Conservation (phyloP, 2,113 vertebrate genomes). For the Odontesthes bonariensis region DNA sequence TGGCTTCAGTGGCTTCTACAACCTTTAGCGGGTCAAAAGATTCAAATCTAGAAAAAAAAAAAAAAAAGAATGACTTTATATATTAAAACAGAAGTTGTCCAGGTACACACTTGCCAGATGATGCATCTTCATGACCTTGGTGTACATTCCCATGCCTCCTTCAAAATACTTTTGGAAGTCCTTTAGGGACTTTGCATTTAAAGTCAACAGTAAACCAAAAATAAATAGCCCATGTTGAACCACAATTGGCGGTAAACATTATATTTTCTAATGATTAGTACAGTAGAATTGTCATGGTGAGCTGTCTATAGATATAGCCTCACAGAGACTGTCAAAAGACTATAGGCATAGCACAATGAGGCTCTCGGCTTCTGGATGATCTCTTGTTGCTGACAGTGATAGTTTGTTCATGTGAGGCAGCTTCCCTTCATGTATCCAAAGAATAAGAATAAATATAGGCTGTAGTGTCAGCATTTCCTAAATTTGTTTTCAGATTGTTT, state of each 20-base stretch:
- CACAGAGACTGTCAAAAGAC: neutral
- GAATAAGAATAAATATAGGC: neutral
- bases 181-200: no score
- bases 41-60: no score
- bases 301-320: no score
- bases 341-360: neutral
- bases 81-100: no score
- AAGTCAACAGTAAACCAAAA: no score
- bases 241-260: no score
- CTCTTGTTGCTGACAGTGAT: slow-evolving; percentile 5
- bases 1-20: neutral
- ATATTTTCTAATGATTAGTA: no score
- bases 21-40: neutral
- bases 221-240: neutral
- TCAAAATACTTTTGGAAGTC: no score
- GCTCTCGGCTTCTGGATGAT: neutral
- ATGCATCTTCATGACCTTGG: neutral
- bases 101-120: neutral
- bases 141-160: neutral
- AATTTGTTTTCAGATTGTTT: no score
- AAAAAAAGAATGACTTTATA: no score
- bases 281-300: no score
- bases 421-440: neutral
- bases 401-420: neutral
- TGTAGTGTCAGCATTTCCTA: no score